A percentile compares a stretch with the other conserved stretches of the same genome.
These are phyloP conservation scores for Lampropteryx suffumata DNA, from an alignment of 2,888 invertebrate species.

Conservation along the genomic window DNA sequence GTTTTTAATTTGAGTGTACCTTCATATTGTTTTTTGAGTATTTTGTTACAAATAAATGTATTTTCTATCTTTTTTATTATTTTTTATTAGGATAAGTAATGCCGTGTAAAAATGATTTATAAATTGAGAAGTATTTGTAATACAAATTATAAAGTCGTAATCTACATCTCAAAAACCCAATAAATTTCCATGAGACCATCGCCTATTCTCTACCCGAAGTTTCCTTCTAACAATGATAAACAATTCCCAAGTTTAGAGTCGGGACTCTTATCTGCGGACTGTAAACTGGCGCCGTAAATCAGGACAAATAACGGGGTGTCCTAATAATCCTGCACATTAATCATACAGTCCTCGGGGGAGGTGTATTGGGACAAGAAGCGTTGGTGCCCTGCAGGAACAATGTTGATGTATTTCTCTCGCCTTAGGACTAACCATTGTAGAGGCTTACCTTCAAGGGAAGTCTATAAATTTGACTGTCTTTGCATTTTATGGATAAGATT, in stretches of 20 bases:
- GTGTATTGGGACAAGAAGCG: slow-evolving; percentile 3
- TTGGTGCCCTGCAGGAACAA: slow-evolving; percentile 4
- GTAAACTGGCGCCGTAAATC: slow-evolving; percentile 32
- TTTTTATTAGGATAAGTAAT: no score
- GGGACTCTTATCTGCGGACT: slow-evolving; percentile 34
- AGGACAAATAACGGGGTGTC: slow-evolving; percentile 33
- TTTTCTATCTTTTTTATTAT: no score
- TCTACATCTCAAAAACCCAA: neutral
- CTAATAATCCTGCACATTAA: slow-evolving; percentile 39
- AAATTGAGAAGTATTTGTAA: neutral
- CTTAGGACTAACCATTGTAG: no score
- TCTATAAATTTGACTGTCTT: no score
- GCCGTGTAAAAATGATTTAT: no score
- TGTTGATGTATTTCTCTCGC: neutral
- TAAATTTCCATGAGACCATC: slow-evolving; percentile 11
- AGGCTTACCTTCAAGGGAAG: no score
- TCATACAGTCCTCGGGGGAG: slow-evolving; percentile 28
- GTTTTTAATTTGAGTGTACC: no score
- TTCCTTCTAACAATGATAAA: slow-evolving; percentile 26
- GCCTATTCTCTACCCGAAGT: slow-evolving; percentile 2
- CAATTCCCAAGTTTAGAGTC: slow-evolving; percentile 24
- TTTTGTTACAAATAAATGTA: no score
- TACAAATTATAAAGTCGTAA: neutral
- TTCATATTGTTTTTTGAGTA: no score
- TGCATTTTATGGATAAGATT: no score